phyloP scores from a whole-genome alignment of 1,140 invertebrate genomes.

The Zaprionus kolodkinae region DNA sequence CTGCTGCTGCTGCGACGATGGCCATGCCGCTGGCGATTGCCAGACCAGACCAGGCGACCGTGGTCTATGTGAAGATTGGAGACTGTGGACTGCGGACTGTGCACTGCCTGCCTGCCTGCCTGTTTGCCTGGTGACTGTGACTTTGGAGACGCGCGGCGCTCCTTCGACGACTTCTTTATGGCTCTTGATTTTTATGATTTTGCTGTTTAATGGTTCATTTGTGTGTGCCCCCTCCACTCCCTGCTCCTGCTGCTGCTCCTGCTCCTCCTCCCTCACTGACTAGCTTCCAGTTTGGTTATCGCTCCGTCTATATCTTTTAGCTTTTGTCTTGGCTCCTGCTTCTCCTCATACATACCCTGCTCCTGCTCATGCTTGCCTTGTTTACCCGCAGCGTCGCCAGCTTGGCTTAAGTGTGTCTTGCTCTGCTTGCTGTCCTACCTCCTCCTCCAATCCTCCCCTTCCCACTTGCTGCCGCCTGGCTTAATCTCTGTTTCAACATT shows the following conservation, averaged over 20 bases:
- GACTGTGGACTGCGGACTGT: slow-evolving; percentile 14
- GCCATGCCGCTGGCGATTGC: slow-evolving; percentile 30
- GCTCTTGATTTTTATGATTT: slow-evolving; percentile 84
- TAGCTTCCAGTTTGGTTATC: slow-evolving; percentile 78
- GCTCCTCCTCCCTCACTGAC: slow-evolving; percentile 30
- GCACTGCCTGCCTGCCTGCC: neutral
- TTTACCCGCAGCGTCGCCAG: slow-evolving; percentile 45
- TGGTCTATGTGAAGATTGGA: slow-evolving; percentile 13
- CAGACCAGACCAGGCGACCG: slow-evolving; percentile 4
- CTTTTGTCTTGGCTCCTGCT: slow-evolving; percentile 20
- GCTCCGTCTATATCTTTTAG: slow-evolving; percentile 59
- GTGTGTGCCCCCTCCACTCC: slow-evolving; percentile 52
- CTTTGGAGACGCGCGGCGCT: slow-evolving; percentile 57
- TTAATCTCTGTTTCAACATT: slow-evolving; percentile 60
- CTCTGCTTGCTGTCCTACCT: slow-evolving; percentile 7
- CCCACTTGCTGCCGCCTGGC: neutral
- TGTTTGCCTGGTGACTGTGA: slow-evolving; percentile 11
- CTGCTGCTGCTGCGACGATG: slow-evolving; percentile 26
- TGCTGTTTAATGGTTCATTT: slow-evolving; percentile 83
- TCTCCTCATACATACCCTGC: neutral
- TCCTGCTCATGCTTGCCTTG: slow-evolving; percentile 11
- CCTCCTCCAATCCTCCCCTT: too few species aligned
- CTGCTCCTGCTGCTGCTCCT: neutral
- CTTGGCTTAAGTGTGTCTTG: slow-evolving; percentile 41
- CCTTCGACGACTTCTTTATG: slow-evolving; percentile 81